These are phyloP conservation scores for Trichogramma evanescens DNA, from an alignment of 2,888 invertebrate genomes.

Conservation along the genomic window DNA sequence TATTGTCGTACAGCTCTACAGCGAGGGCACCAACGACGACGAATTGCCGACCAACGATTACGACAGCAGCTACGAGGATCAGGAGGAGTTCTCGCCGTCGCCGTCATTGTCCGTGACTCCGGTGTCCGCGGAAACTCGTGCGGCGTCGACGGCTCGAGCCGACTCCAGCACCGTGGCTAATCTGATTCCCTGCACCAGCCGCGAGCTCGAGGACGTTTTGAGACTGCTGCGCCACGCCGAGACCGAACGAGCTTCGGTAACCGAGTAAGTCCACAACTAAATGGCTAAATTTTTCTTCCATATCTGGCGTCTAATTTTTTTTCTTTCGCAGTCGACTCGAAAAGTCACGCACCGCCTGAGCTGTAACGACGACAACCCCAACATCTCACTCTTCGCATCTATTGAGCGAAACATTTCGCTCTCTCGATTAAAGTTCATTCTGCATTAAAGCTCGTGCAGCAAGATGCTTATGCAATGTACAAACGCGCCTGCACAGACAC, in stretches of 20 bases:
- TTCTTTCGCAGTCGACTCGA: too few relatives aligned
- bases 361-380: too few relatives aligned
- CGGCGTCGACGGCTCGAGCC: neutral
- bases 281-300: neutral
- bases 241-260: constrained; percentile 19
- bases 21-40: constrained; percentile 29
- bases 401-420: too few relatives aligned
- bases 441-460: too few relatives aligned
- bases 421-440: too few relatives aligned
- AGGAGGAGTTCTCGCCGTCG: constrained; percentile 4
- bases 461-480: too few relatives aligned
- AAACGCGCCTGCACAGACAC: too few relatives aligned
- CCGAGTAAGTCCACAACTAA: constrained; percentile 15
- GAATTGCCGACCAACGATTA: constrained; percentile 31
- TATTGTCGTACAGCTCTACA: constrained; percentile 29
- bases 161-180: too few relatives aligned
- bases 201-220: constrained; percentile 27
- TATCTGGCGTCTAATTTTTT: too few relatives aligned
- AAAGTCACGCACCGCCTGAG: too few relatives aligned
- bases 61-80: constrained; percentile 28
- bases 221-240: constrained; percentile 23
- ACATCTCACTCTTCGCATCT: too few relatives aligned
- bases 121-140: neutral
- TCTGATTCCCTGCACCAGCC: constrained; percentile 16
- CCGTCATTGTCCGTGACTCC: neutral